These are phyloP conservation scores for Tenthredo scrophulariae DNA, from an alignment of 2,888 invertebrate genomes.

Conservation along the genomic window DNA sequence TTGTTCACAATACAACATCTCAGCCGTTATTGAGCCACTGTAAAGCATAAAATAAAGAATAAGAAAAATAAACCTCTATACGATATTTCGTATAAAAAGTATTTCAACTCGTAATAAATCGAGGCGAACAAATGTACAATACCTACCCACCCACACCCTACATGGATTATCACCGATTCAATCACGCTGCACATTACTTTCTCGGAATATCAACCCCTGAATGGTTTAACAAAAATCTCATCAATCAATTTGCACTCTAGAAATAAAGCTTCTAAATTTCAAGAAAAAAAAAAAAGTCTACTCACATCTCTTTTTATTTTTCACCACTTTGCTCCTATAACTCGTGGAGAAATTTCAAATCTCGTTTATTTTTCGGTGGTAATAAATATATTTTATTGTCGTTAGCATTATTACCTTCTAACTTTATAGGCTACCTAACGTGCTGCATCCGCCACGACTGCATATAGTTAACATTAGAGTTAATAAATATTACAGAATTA, in stretches of 20 bases:
- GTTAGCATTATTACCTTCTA: slow-evolving; percentile 22
- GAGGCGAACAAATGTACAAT: too few relatives aligned
- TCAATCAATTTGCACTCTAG: too few relatives aligned
- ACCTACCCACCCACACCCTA: too few relatives aligned
- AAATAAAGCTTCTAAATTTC: too few relatives aligned
- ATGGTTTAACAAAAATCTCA: too few relatives aligned
- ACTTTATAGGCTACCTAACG: slow-evolving; percentile 28
- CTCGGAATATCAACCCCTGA: too few relatives aligned
- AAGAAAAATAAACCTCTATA: background rate
- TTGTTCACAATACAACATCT: slow-evolving; percentile 16
- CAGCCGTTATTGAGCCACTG: slow-evolving; percentile 16
- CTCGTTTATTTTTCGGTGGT: background rate
- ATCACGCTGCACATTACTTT: too few relatives aligned
- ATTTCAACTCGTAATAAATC: background rate
- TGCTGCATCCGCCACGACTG: background rate
- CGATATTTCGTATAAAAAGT: background rate
- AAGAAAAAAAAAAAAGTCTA: too few relatives aligned
- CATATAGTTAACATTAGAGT: slow-evolving; percentile 11
- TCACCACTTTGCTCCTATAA: background rate
- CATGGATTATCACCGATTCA: too few relatives aligned
- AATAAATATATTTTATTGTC: slow-evolving; percentile 44
- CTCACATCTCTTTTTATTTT: background rate
- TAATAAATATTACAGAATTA: slow-evolving; percentile 45
- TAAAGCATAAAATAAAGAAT: slow-evolving; percentile 20
- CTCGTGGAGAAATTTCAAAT: background rate